A percentile compares a stretch with the other conserved stretches of the same genome.
Conservation (phyloP, 2,888 invertebrate species). For the Drosophila gaucha region DNA sequence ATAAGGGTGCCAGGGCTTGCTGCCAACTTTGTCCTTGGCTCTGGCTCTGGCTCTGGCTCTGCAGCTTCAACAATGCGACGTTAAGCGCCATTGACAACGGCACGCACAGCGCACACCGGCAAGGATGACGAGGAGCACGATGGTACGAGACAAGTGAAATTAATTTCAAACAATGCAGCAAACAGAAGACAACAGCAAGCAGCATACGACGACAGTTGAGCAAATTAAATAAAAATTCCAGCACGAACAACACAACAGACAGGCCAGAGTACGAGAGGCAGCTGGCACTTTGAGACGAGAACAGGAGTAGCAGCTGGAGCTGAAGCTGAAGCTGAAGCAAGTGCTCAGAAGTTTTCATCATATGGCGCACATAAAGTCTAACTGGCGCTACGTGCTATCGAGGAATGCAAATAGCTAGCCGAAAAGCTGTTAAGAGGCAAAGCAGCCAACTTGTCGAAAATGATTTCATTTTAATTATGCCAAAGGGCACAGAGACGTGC, state of each 20-base stretch:
- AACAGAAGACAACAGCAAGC: conserved; percentile 66
- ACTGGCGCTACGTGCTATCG: conserved; percentile 56
- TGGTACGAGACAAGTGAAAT: conserved; percentile 73
- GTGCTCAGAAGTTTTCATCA: conserved; percentile 52
- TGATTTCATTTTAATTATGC: conserved; percentile 79
- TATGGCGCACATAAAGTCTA: conserved; percentile 45
- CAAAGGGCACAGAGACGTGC: conserved; percentile 55
- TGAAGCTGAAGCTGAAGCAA: conserved; percentile 6
- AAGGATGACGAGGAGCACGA: conserved; percentile 15
- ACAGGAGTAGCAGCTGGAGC: neutral
- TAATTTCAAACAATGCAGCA: conserved; percentile 80
- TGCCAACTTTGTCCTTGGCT: conserved; percentile 52
- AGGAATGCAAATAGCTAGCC: conserved; percentile 47
- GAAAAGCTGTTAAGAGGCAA: conserved; percentile 56
- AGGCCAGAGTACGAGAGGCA: conserved; percentile 9
- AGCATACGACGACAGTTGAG: conserved; percentile 57
- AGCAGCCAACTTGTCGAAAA: conserved; percentile 73
- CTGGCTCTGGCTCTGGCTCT: conserved; percentile 42
- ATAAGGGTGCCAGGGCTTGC: conserved; percentile 20
- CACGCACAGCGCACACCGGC: conserved; percentile 61
- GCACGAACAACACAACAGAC: conserved; percentile 52
- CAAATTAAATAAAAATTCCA: conserved; percentile 78
- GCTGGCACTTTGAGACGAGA: neutral
- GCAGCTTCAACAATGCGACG: conserved; percentile 61
- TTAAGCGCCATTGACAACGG: conserved; percentile 71